A percentile compares a stretch with the other conserved stretches of the same genome.
Conservation (phyloP, 23 tunicate genomes). For the Aplidium turbinatum region DNA sequence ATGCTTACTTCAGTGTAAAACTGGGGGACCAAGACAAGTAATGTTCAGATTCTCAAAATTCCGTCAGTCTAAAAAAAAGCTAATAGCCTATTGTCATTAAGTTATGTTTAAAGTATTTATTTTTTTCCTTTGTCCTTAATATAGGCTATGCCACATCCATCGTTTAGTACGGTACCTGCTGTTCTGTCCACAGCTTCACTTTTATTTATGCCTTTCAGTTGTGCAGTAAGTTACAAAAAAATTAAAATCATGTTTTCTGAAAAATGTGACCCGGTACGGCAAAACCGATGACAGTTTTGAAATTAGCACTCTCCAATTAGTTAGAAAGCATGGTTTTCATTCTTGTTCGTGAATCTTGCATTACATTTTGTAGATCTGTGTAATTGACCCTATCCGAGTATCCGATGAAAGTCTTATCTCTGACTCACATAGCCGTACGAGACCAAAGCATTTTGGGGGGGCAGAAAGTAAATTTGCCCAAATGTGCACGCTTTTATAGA, state of each 20-base stretch:
- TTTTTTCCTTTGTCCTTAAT: background rate
- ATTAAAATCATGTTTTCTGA: constrained; percentile 12
- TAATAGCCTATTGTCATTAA: constrained; percentile 17
- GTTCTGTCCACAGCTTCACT: constrained; percentile 21
- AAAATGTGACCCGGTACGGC: constrained; percentile 27
- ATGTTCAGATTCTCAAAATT: constrained; percentile 3
- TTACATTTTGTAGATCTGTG: too few relatives aligned
- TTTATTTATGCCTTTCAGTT: constrained; percentile 24
- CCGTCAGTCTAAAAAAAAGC: constrained; percentile 30
- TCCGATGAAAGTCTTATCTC: too few relatives aligned
- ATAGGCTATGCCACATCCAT: constrained; percentile 3
- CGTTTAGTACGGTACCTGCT: constrained; percentile 23
- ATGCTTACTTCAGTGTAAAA: too few relatives aligned
- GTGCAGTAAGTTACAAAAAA: constrained; percentile 25
- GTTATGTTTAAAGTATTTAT: constrained; percentile 5
- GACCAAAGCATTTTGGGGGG: too few relatives aligned
- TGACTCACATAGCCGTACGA: too few relatives aligned
- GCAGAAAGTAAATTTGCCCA: too few relatives aligned
- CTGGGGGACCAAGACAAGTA: too few relatives aligned
- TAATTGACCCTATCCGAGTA: too few relatives aligned
- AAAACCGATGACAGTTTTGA: constrained; percentile 22
- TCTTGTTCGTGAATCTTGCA: too few relatives aligned
- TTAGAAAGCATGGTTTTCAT: too few relatives aligned
- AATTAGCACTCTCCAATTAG: constrained; percentile 29
- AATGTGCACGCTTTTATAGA: too few relatives aligned